Percentiles rank a stretch among this genome's conserved stretches.
Evolutionary conservation across 37 sponge, comb jelly and placozoan species (phyloP).

Genomic region (Eunapius fragilis): DNA sequence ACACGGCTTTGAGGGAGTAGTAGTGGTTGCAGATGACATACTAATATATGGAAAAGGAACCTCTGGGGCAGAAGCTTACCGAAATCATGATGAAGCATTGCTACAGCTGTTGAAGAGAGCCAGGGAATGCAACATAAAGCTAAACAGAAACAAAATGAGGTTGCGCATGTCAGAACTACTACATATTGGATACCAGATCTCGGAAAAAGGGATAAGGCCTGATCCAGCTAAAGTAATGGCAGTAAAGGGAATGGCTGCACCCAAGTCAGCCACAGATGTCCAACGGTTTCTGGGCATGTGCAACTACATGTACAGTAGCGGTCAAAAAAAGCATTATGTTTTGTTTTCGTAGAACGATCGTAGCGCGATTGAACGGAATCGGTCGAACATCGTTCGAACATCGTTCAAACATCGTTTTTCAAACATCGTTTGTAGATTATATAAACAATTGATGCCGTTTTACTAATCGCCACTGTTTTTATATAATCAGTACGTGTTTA

Average conservation of each 20-base stretch:
- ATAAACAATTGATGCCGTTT: too few species aligned
- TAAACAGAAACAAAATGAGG: conserved; percentile 11
- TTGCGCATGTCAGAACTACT: neutral
- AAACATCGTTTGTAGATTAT: too few species aligned
- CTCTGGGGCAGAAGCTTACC: neutral
- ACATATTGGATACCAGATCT: neutral
- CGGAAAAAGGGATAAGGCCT: conserved; percentile 2
- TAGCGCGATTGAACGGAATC: too few species aligned
- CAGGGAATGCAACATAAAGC: neutral
- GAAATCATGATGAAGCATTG: conserved; percentile 7
- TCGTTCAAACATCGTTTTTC: too few species aligned
- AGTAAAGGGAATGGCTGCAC: neutral
- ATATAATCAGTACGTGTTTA: too few species aligned
- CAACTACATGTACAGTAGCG: too few species aligned
- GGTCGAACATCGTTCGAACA: too few species aligned
- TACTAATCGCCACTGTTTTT: too few species aligned
- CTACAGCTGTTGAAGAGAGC: conserved; percentile 11
- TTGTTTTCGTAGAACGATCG: too few species aligned
- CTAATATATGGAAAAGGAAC: conserved; percentile 19
- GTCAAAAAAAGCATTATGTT: too few species aligned
- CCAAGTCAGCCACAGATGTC: neutral
- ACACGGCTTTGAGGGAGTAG: too few species aligned
- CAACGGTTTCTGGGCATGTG: too few species aligned
- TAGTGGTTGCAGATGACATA: conserved; percentile 36
- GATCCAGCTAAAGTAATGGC: conserved; percentile 22